Conservation (phyloP, 2,113 vertebrate genomes). For the Urocitellus parryii region DNA sequence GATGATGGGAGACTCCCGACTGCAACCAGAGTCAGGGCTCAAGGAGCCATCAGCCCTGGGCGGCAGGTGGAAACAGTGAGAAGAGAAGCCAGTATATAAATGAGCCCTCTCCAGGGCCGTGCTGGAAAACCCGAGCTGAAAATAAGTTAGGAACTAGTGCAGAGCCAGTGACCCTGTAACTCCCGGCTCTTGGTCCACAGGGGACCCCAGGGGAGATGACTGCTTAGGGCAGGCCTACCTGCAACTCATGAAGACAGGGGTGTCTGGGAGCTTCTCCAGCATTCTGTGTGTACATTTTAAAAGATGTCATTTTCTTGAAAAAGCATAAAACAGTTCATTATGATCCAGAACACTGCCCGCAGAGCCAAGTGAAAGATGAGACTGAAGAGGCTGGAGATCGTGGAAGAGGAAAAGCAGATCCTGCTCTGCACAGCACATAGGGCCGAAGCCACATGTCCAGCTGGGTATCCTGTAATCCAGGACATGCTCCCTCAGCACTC, state of each 20-base stretch:
- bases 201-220: background rate
- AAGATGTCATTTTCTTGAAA: background rate
- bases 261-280: background rate
- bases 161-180: background rate
- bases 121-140: background rate
- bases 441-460: background rate
- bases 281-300: background rate
- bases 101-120: background rate
- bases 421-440: background rate
- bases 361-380: background rate
- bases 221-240: background rate
- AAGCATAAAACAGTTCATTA: background rate
- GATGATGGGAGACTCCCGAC: background rate
- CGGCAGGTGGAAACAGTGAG: background rate
- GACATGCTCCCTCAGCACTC: background rate
- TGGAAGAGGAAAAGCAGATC: background rate
- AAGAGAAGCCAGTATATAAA: background rate
- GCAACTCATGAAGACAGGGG: accelerated
- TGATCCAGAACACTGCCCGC: background rate
- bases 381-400: background rate
- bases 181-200: background rate
- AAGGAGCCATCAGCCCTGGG: background rate
- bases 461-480: background rate
- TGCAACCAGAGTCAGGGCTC: background rate
- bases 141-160: background rate